Conservation (phyloP, 2,888 invertebrate genomes). For the Phaedon cochleariae region DNA sequence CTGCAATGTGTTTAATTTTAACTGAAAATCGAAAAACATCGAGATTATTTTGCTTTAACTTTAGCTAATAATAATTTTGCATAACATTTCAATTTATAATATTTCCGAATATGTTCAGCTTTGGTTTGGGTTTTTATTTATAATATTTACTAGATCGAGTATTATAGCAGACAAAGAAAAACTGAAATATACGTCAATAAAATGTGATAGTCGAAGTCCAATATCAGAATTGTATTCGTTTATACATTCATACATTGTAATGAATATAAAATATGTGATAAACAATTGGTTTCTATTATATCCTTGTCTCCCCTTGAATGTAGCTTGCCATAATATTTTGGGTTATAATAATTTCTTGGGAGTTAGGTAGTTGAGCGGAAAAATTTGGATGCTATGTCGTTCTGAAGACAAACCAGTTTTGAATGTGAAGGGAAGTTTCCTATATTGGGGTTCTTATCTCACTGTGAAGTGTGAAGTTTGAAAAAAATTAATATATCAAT, state of each 20-base stretch:
- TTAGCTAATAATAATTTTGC: background rate
- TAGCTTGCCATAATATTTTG: no score
- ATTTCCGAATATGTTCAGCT: background rate
- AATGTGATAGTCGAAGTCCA: conserved; percentile 19
- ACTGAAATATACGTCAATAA: conserved; percentile 2
- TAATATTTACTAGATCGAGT: background rate
- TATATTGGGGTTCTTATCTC: no score
- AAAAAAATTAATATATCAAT: no score
- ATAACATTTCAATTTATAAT: background rate
- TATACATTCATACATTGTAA: conserved; percentile 5
- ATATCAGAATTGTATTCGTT: conserved; percentile 11
- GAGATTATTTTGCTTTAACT: background rate
- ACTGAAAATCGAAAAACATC: background rate
- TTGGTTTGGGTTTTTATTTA: background rate
- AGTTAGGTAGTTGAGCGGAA: no score
- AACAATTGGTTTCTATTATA: no score
- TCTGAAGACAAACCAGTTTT: no score
- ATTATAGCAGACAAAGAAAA: background rate
- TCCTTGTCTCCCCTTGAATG: no score
- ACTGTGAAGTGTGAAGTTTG: no score
- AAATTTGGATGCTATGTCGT: no score
- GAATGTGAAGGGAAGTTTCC: no score
- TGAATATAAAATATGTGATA: background rate
- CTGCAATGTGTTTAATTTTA: no score
- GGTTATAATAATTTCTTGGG: no score